phyloP scores from a whole-genome alignment of 2,113 vertebrate species.

The Proterorhinus semilunaris region DNA sequence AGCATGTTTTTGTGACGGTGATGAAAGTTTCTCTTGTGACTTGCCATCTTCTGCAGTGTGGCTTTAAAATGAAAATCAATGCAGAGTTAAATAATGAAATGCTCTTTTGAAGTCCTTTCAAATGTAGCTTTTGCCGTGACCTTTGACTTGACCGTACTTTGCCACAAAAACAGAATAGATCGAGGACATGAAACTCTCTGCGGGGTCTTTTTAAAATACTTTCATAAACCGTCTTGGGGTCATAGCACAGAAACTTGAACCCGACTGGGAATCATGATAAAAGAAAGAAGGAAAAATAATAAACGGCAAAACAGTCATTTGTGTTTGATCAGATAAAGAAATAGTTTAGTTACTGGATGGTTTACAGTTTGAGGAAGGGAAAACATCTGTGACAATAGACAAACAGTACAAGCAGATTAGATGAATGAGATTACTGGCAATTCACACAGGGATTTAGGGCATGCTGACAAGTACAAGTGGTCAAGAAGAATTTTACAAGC shows the following conservation, averaged over 20 bases:
- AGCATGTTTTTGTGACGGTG: too few species aligned
- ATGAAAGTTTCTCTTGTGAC: too few species aligned
- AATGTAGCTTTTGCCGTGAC: neutral
- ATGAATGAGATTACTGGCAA: too few species aligned
- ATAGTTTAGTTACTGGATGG: neutral
- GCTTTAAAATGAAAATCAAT: too few species aligned
- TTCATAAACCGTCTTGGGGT: slow-evolving; percentile 30
- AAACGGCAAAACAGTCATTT: slow-evolving; percentile 12
- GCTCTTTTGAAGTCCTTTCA: too few species aligned
- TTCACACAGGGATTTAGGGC: too few species aligned
- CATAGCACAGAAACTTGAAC: slow-evolving; percentile 50
- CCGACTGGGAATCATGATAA: slow-evolving; percentile 36
- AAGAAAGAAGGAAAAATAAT: slow-evolving; percentile 61
- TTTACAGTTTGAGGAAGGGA: neutral
- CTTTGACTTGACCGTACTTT: slow-evolving; percentile 1
- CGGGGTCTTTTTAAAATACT: slow-evolving; percentile 27
- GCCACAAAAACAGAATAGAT: slow-evolving; percentile 4
- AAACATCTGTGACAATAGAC: neutral
- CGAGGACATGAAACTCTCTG: slow-evolving; percentile 3
- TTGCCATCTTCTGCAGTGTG: too few species aligned
- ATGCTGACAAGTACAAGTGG: too few species aligned
- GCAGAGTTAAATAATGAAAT: too few species aligned
- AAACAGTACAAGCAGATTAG: neutral
- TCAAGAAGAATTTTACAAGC: too few species aligned
- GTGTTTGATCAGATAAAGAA: neutral